These are phyloP conservation scores for Platygyra sinensis DNA, from an alignment of 64 coral and sea anemone species.

Conservation along the genomic window DNA sequence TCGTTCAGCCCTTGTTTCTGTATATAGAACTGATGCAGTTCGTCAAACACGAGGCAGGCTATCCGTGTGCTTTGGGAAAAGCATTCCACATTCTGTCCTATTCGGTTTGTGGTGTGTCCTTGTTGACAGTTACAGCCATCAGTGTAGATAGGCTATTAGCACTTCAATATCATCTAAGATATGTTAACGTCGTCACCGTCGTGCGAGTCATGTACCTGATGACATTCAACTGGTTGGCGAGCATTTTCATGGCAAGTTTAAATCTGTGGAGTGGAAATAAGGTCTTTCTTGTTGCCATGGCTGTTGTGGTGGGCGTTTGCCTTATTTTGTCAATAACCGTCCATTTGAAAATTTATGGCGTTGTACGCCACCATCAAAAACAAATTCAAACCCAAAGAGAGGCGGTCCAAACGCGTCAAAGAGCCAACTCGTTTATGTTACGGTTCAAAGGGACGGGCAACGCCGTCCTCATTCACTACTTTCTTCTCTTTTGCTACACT, in stretches of 20 bases:
- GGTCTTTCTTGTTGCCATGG: not conserved
- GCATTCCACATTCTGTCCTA: not conserved
- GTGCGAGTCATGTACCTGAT: not conserved
- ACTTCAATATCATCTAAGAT: not conserved
- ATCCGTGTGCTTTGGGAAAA: not conserved
- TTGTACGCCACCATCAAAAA: not conserved
- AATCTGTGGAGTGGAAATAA: not conserved
- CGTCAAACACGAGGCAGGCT: not conserved
- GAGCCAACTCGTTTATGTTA: not conserved
- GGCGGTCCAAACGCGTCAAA: not conserved
- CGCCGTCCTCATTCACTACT: not conserved
- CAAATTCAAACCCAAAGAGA: not conserved
- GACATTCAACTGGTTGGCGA: not conserved
- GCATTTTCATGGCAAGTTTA: not conserved
- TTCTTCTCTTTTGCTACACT: not conserved
- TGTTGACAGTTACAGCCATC: not conserved
- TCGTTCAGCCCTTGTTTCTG: not conserved
- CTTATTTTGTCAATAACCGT: not conserved
- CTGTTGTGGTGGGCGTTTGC: not conserved
- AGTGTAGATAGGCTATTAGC: not conserved
- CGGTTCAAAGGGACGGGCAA: not conserved
- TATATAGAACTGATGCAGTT: not conserved
- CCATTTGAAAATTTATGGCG: not conserved
- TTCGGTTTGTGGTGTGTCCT: not conserved
- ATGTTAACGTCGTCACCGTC: not conserved